Evolutionary conservation across 2,797 vertebrate genomes (phyloP).

Genomic region (Valencia hispanica): DNA sequence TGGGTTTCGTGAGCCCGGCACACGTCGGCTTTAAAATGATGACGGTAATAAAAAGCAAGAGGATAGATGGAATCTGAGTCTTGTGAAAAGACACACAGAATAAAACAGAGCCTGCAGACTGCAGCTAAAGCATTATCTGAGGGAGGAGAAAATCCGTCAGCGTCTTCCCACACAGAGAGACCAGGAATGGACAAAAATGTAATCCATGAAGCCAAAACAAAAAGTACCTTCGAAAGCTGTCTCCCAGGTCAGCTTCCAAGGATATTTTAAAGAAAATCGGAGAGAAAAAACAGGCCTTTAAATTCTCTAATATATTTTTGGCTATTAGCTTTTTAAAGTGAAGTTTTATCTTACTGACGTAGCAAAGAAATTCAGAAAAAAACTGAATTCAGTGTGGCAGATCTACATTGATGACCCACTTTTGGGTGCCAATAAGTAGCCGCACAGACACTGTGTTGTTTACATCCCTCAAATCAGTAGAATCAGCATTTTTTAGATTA

Average conservation of each 20-base stretch:
- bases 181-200: slow-evolving; percentile 22
- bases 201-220: slow-evolving; percentile 39
- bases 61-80: background rate
- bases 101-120: slow-evolving; percentile 13
- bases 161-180: slow-evolving; percentile 35
- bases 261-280: slow-evolving; percentile 15
- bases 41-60: too few relatives aligned
- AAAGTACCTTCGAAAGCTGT: slow-evolving; percentile 22
- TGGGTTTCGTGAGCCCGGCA: too few relatives aligned
- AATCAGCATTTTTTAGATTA: too few relatives aligned
- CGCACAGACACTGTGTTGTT: background rate
- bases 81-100: slow-evolving; percentile 1
- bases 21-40: too few relatives aligned
- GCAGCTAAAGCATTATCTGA: slow-evolving; percentile 30
- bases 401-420: too few relatives aligned
- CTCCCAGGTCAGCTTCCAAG: slow-evolving; percentile 16
- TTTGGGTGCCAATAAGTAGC: too few relatives aligned
- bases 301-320: background rate
- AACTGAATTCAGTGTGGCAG: too few relatives aligned
- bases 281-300: background rate
- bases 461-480: background rate
- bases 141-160: slow-evolving; percentile 37
- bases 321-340: too few relatives aligned
- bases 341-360: background rate
- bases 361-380: too few relatives aligned